These are phyloP conservation scores for Ectemnius continuus DNA, from an alignment of 2,888 invertebrate species.

Conservation along the genomic window DNA sequence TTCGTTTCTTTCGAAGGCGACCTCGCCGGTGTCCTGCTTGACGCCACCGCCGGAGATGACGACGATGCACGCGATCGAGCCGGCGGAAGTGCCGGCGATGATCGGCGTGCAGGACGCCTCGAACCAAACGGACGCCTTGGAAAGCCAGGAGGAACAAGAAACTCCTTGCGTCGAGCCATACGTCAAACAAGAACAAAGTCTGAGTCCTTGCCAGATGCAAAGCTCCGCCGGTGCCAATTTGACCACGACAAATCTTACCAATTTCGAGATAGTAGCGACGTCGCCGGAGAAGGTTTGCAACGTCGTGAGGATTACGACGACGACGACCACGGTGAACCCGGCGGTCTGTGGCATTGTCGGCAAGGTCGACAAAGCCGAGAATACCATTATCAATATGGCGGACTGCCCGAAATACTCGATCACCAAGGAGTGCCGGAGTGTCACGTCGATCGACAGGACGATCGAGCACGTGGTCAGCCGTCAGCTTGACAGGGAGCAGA, in stretches of 20 bases:
- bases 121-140: constrained; percentile 89
- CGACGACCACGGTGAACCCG: constrained; percentile 78
- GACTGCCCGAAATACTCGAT: constrained; percentile 69
- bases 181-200: constrained; percentile 71
- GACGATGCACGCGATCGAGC: constrained; percentile 73
- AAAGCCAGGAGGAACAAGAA: constrained; percentile 61
- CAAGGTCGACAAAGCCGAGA: constrained; percentile 74
- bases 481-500: constrained; percentile 55
- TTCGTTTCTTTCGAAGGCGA: constrained; percentile 77
- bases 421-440: constrained; percentile 63
- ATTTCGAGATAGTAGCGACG: constrained; percentile 69
- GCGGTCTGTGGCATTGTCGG: constrained; percentile 78
- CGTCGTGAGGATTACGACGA: constrained; percentile 72
- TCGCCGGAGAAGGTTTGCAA: constrained; percentile 68
- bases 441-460: constrained; percentile 69
- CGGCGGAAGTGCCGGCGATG: constrained; percentile 79
- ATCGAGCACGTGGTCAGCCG: constrained; percentile 70
- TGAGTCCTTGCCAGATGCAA: constrained; percentile 68
- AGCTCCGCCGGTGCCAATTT: constrained; percentile 38
- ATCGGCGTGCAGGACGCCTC: constrained; percentile 88
- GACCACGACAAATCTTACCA: constrained; percentile 59
- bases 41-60: constrained; percentile 83
- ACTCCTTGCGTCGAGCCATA: constrained; percentile 36
- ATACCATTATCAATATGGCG: constrained; percentile 67
- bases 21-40: constrained; percentile 80